phyloP scores from a whole-genome alignment of 2,888 invertebrate genomes.

The Xanthia icteritia region DNA sequence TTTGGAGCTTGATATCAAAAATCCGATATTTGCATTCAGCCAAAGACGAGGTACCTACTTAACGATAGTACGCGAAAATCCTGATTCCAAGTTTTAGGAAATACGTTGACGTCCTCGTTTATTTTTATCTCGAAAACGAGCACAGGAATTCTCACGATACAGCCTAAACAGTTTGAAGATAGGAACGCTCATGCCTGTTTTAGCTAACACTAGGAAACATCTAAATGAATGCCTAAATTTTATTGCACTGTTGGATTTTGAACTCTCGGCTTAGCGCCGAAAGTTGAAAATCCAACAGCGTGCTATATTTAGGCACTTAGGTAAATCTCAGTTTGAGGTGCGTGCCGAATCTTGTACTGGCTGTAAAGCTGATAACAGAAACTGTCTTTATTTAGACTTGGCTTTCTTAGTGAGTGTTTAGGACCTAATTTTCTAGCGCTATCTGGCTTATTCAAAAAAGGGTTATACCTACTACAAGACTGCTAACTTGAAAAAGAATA shows the following conservation, averaged over 20 bases:
- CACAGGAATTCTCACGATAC: conserved; percentile 43
- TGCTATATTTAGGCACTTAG: background rate
- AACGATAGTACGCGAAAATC: background rate
- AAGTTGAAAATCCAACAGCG: background rate
- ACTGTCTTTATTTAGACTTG: conserved; percentile 31
- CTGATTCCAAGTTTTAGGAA: conserved; percentile 28
- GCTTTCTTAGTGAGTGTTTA: conserved; percentile 6
- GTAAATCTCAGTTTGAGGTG: conserved; percentile 43
- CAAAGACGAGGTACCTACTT: conserved; percentile 3
- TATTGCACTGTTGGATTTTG: background rate
- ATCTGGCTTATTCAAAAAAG: conserved; percentile 2
- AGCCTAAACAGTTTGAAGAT: conserved; percentile 48
- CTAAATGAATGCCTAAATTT: background rate
- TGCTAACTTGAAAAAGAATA: background rate
- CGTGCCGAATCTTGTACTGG: conserved; percentile 18
- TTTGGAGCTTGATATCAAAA: background rate
- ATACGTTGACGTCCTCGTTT: conserved; percentile 30
- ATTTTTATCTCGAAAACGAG: conserved; percentile 50
- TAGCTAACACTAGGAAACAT: background rate
- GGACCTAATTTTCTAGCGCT: conserved; percentile 20
- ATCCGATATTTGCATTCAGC: background rate
- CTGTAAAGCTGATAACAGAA: conserved; percentile 39
- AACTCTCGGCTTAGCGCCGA: background rate
- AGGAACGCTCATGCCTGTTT: conserved; percentile 29
- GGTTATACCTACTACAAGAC: background rate